A percentile compares a stretch with the other conserved stretches of the same genome.
Conservation (phyloP, 2,113 vertebrate genomes). For the Procavia capensis region DNA sequence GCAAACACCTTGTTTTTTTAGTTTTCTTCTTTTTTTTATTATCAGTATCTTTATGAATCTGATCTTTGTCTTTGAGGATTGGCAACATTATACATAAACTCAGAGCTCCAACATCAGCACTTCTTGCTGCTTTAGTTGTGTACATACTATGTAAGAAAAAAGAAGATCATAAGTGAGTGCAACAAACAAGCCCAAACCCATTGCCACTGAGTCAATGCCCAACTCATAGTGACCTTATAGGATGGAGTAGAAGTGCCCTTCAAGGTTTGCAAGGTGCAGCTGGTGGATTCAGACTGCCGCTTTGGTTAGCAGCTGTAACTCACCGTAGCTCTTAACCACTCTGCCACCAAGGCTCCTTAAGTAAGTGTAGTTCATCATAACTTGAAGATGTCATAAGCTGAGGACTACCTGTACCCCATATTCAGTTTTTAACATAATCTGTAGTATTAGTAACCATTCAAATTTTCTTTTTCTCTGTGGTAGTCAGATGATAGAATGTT, state of each 20-base stretch:
- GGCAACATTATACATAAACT: not conserved
- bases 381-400: not conserved
- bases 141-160: not conserved
- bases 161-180: not conserved
- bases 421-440: not conserved
- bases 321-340: too few species aligned
- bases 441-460: not conserved
- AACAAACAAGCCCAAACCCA: not conserved
- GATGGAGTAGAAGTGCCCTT: too few species aligned
- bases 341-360: too few species aligned
- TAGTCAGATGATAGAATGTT: slow-evolving; percentile 28
- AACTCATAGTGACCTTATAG: too few species aligned
- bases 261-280: too few species aligned
- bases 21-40: not conserved
- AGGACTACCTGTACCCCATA: not conserved
- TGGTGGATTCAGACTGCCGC: too few species aligned
- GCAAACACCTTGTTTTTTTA: not conserved
- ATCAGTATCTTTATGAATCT: not conserved
- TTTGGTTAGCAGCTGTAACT: too few species aligned
- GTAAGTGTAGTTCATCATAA: not conserved
- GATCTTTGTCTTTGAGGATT: not conserved
- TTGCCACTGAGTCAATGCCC: too few species aligned
- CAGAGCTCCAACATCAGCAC: not conserved
- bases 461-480: not conserved
- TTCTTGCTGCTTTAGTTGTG: not conserved